phyloP scores from a whole-genome alignment of 2,113 vertebrate species.

The Nibea coibor region DNA sequence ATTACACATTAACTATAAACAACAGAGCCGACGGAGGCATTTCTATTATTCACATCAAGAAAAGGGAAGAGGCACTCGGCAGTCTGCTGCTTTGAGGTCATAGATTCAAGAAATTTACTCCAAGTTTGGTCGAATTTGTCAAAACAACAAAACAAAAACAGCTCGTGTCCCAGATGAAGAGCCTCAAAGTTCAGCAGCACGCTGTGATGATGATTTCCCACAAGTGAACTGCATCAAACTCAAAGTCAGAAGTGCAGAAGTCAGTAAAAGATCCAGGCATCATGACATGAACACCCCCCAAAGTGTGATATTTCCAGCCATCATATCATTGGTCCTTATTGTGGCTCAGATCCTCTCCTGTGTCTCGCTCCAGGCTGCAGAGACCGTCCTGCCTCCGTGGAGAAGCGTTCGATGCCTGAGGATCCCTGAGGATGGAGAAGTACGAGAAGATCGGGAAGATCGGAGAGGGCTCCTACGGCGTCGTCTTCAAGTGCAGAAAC shows the following conservation, averaged over 20 bases:
- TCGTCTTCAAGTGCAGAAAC: slow-evolving; percentile 96
- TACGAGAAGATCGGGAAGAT: slow-evolving; percentile 95
- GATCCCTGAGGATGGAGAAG: slow-evolving; percentile 88
- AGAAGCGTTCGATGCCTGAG: not conserved
- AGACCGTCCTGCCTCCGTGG: not conserved
- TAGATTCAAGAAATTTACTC: too few relatives aligned
- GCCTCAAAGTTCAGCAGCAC: too few relatives aligned
- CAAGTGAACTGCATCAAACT: too few relatives aligned
- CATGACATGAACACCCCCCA: not conserved
- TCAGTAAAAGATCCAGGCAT: not conserved
- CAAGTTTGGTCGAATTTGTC: too few relatives aligned
- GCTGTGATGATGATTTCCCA: too few relatives aligned
- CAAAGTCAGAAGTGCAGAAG: not conserved
- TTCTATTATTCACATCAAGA: too few relatives aligned
- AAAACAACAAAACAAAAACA: too few relatives aligned
- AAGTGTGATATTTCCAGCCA: not conserved
- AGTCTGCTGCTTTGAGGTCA: too few relatives aligned
- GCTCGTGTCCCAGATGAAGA: too few relatives aligned
- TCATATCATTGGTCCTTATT: not conserved
- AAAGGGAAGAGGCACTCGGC: too few relatives aligned
- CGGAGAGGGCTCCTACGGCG: slow-evolving; percentile 95
- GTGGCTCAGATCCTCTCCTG: not conserved
- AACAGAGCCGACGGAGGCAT: too few relatives aligned
- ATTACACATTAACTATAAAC: too few relatives aligned
- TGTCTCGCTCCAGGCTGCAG: not conserved